Evolutionary conservation across 1,140 invertebrate genomes (phyloP).

Genomic region (Aphelinus certus): DNA sequence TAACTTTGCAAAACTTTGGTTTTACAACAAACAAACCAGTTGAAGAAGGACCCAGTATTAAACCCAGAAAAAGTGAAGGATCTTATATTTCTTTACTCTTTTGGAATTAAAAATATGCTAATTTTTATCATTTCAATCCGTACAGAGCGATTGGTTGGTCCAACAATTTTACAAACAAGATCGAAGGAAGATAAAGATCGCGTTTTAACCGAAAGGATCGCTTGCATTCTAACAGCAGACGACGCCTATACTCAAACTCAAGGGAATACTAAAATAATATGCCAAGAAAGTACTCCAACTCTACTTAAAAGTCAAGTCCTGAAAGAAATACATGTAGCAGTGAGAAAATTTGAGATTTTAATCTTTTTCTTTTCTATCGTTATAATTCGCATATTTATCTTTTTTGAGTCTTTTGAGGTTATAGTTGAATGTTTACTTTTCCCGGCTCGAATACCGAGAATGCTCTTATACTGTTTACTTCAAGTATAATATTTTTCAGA

Average conservation of each 20-base stretch:
- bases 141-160: constrained; percentile 46
- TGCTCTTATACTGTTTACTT: not conserved
- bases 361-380: too few relatives aligned
- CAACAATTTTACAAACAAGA: constrained; percentile 58
- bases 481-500: constrained; percentile 41
- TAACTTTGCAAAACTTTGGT: constrained; percentile 58
- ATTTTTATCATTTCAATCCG: too few relatives aligned
- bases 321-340: constrained; percentile 42
- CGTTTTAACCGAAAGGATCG: constrained; percentile 65
- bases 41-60: constrained; percentile 35
- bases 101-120: not conserved
- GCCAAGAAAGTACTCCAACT: constrained; percentile 29
- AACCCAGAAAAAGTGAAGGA: constrained; percentile 51
- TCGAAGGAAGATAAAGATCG: constrained; percentile 60
- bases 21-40: constrained; percentile 55
- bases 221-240: constrained; percentile 58
- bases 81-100: not conserved
- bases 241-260: constrained; percentile 51
- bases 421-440: not conserved
- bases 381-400: too few relatives aligned
- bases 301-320: constrained; percentile 47
- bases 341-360: constrained; percentile 29
- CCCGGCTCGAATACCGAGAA: not conserved
- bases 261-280: constrained; percentile 18
- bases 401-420: too few relatives aligned